These are phyloP conservation scores for Rhagophthalmus giganteus DNA, from an alignment of 2,888 invertebrate species.

Conservation along the genomic window DNA sequence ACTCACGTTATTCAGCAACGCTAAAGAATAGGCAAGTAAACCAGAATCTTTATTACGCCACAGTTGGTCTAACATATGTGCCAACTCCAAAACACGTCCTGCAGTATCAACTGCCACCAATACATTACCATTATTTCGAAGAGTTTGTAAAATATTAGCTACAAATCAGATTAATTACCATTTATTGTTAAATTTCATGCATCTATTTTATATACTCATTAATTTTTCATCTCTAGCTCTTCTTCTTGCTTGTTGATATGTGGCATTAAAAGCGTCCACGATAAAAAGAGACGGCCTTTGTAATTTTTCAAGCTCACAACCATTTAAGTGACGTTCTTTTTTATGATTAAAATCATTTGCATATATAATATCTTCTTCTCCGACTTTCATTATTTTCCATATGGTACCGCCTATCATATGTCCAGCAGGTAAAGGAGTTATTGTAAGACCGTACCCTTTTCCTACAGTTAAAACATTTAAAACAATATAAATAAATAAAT, in stretches of 20 bases:
- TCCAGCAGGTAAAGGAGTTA: slow-evolving; percentile 93
- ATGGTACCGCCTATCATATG: slow-evolving; percentile 99
- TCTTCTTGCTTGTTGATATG: slow-evolving; percentile 88
- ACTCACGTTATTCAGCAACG: slow-evolving; percentile 92
- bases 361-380: slow-evolving; percentile 98
- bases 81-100: slow-evolving; percentile 92
- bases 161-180: background rate
- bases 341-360: slow-evolving; percentile 99
- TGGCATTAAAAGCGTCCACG: slow-evolving; percentile 94
- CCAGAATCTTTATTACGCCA: slow-evolving; percentile 97
- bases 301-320: slow-evolving; percentile 88
- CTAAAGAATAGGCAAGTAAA: slow-evolving; percentile 89
- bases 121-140: slow-evolving; percentile 93
- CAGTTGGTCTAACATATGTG: slow-evolving; percentile 93
- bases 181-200: background rate
- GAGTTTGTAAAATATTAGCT: slow-evolving; percentile 92
- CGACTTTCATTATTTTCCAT: slow-evolving; percentile 97
- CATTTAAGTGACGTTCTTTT: slow-evolving; percentile 95
- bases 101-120: slow-evolving; percentile 96
- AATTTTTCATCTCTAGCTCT: slow-evolving; percentile 92
- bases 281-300: slow-evolving; percentile 92
- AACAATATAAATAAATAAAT: background rate
- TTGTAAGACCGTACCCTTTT: slow-evolving; percentile 93
- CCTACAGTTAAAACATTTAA: slow-evolving; percentile 57
- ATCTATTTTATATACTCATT: slow-evolving; percentile 68